Evolutionary conservation across 2,888 invertebrate genomes (phyloP).

Genomic region (Cantharis lateralis): DNA sequence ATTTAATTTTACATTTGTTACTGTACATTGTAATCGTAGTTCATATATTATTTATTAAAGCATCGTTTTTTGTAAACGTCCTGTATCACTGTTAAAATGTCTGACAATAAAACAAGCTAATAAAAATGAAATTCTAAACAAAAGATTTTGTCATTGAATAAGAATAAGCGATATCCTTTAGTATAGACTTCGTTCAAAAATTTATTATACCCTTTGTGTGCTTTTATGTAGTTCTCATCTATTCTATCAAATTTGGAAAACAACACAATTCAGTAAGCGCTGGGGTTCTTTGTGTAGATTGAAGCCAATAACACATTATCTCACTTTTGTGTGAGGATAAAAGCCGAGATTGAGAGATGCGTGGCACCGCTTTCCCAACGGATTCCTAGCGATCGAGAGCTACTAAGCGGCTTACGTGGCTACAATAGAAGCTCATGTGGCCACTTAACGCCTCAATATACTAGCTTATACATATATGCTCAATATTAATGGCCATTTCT

Average conservation of each 20-base stretch:
- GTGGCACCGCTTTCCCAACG: conserved; percentile 16
- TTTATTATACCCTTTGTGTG: conserved; percentile 38
- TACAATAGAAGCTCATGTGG: conserved; percentile 29
- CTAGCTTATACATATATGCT: conserved; percentile 3
- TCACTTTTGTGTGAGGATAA: conserved; percentile 49
- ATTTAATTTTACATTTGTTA: neutral
- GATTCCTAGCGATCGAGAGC: conserved; percentile 24
- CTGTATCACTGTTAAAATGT: neutral
- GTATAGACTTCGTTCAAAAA: conserved; percentile 28
- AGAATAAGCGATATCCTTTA: conserved; percentile 24
- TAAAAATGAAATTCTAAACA: conserved; percentile 21
- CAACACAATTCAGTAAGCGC: conserved; percentile 41
- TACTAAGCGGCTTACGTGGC: conserved; percentile 28
- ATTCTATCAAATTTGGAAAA: conserved; percentile 40
- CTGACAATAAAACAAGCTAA: conserved; percentile 4
- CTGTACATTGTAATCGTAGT: neutral
- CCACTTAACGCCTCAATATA: conserved; percentile 29
- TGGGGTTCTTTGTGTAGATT: conserved; percentile 35
- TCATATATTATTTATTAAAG: neutral
- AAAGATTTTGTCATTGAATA: conserved; percentile 25
- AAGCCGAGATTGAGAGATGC: conserved; percentile 41
- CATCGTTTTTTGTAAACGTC: neutral
- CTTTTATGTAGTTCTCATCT: conserved; percentile 38
- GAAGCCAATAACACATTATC: conserved; percentile 51
- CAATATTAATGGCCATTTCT: neutral